Conservation (phyloP, 2,113 vertebrate genomes). For the Vireo altiloquus region DNA sequence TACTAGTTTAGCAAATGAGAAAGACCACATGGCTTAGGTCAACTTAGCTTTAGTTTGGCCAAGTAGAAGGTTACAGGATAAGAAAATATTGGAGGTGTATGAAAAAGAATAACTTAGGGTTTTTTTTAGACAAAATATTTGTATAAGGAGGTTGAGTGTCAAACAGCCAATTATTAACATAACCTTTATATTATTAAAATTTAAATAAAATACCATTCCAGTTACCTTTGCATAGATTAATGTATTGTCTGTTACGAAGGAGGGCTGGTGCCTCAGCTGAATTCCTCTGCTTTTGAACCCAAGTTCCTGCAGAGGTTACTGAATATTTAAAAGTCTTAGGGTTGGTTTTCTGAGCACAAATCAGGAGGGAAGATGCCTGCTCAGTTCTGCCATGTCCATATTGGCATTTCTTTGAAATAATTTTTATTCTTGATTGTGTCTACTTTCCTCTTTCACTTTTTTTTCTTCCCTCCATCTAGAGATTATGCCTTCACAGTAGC, state of each 20-base stretch:
- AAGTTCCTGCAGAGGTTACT: background rate
- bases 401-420: background rate
- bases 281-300: background rate
- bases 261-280: background rate
- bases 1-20: background rate
- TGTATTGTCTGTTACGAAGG: background rate
- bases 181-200: background rate
- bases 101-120: background rate
- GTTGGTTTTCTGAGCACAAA: background rate
- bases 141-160: background rate
- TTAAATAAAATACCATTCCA: background rate
- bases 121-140: background rate
- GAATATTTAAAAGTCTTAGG: background rate
- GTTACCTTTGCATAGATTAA: background rate
- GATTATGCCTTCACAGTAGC: background rate
- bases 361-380: background rate
- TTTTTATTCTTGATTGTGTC: background rate
- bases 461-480: background rate
- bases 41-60: background rate
- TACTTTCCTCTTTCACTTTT: background rate
- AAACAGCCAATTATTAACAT: background rate
- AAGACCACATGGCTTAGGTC: background rate
- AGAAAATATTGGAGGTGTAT: background rate
- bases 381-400: background rate
- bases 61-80: background rate